phyloP scores from a whole-genome alignment of 1,140 invertebrate species.

The Plutomurus gul region DNA sequence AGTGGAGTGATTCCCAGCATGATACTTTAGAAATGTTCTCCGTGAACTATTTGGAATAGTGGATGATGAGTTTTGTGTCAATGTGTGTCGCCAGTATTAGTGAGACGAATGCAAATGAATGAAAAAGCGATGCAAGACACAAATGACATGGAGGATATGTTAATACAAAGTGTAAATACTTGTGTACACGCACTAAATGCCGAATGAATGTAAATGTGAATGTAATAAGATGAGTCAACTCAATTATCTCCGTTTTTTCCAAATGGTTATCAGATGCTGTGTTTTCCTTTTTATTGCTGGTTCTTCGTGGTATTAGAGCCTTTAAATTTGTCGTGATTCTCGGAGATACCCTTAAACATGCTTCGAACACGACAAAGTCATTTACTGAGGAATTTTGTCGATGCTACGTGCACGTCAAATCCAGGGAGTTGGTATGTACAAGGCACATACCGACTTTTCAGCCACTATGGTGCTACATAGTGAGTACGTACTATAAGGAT shows the following conservation, averaged over 20 bases:
- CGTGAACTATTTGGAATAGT: no score
- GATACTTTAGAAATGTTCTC: no score
- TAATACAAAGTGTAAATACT: not conserved
- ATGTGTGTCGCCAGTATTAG: no score
- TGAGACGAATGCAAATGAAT: no score
- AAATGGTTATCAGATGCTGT: not conserved
- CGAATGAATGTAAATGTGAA: not conserved
- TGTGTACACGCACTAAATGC: not conserved
- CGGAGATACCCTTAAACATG: not conserved
- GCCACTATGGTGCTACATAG: no score
- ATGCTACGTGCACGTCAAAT: not conserved
- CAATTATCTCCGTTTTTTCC: no score
- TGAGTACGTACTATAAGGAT: no score
- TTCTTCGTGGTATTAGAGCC: not conserved
- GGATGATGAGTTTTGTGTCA: no score
- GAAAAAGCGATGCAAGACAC: not conserved
- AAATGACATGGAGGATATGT: not conserved
- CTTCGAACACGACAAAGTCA: not conserved
- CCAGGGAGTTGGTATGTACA: no score
- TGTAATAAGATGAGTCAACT: not conserved
- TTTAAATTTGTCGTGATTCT: not conserved
- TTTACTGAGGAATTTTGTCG: not conserved
- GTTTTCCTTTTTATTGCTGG: not conserved
- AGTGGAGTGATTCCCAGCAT: no score
- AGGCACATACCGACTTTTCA: not conserved